Evolutionary conservation across 2,113 vertebrate genomes (phyloP), one percentile per base, ranked within the genome.

Genomic region (Oreochromis niloticus): DNA sequence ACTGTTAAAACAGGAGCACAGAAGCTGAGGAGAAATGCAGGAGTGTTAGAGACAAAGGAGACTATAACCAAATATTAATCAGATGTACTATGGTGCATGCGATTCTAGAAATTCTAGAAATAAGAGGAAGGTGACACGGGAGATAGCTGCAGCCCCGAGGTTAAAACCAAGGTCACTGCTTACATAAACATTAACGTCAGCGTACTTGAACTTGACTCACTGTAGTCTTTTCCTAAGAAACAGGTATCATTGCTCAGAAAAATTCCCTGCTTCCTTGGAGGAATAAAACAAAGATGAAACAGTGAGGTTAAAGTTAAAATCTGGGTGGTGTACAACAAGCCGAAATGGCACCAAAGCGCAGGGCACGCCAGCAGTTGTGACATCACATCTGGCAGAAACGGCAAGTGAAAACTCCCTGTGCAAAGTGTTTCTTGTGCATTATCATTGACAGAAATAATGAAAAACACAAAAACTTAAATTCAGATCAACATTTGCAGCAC

Each of bases 61-160:
- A 24, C 9, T 30, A 11, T 10, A 11, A 48, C 43, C 41, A 2
- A 0, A 75, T 75, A 30, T 48, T 75, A 48, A 11, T 75, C 0
- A 0, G 41, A 48, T 48, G 41, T 19, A 48, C 30, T 19, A 75
- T 30, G 9, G 6, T 30, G 0, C 24, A 32, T 2, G 27, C 1
- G 19, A 39, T 22, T 13, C 10, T 8, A 61, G 1, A 71, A 14
- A 41, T 68, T 41, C n/a, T 43, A 17, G 39, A 73, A 46, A 73
- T 73, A 30, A 46, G 41, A 73, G 68, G 22, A 24, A 24, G n/a
- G n/a, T 43, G 68, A 48, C 24, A n/a, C 32, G 9, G 6, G 43
- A 48, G 9, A 50, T 0, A 3, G 1, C 43, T 32, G 71, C 71
- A 50, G 36, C 14, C 43, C 43, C 6, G 24, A 50, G 68, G 22